Percentiles rank a stretch among this genome's conserved stretches.
Conservation (phyloP, 2,888 invertebrate species). For the Stenodema calcarata region DNA sequence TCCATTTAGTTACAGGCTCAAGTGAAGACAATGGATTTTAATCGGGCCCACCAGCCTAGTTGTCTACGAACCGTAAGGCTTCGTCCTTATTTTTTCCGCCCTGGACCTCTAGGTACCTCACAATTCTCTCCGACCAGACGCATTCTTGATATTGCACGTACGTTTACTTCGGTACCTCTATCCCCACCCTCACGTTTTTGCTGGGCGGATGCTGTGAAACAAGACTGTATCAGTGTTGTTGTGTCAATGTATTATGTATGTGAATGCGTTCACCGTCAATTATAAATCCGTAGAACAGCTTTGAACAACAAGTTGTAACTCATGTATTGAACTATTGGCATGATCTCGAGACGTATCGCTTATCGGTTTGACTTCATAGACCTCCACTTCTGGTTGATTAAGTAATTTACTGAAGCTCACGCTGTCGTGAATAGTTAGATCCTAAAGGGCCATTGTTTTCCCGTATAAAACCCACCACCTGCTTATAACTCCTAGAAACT, state of each 20-base stretch:
- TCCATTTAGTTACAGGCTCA: constrained; percentile 33
- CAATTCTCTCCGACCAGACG: background rate
- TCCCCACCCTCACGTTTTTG: too few relatives aligned
- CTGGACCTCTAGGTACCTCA: background rate
- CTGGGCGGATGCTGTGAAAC: too few relatives aligned
- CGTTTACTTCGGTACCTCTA: too few relatives aligned
- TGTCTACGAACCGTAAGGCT: constrained; percentile 5
- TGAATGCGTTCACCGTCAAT: background rate
- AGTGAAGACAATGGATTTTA: constrained; percentile 38
- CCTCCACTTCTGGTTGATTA: background rate
- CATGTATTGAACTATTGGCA: background rate
- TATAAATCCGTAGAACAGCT: background rate
- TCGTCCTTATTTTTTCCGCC: background rate
- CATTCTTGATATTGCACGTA: background rate
- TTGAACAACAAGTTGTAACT: background rate
- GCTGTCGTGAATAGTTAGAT: background rate
- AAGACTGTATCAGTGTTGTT: too few relatives aligned
- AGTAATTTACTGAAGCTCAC: background rate
- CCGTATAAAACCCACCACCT: background rate
- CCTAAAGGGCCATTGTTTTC: background rate
- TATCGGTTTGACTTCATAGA: background rate
- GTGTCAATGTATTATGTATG: background rate
- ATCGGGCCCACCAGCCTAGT: constrained; percentile 8
- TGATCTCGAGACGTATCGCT: background rate
- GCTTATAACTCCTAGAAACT: background rate